Base-by-base conservation (phyloP, 2,113 vertebrate species). In the Saimiri boliviensis region DNA sequence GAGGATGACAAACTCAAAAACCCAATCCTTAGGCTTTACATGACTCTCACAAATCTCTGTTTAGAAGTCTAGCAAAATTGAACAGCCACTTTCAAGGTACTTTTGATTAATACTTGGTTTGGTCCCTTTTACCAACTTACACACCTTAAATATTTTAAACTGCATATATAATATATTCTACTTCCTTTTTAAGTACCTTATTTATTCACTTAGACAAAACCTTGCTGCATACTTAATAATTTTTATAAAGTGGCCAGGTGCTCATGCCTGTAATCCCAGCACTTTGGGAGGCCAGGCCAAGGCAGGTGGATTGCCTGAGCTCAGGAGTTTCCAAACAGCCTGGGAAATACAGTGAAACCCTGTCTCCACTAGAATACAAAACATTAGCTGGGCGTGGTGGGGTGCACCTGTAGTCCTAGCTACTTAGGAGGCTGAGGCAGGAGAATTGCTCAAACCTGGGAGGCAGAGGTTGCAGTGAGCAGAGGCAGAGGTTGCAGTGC, bases 161-260 rank as follows among this genome's bases (percentile, higher is more conserved):
- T 56, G n/a, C 27, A 35, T 89, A 58, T 82, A 56, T 93, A 37
- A 71, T 76, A 86, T 76, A 80, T 83, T 90, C 79, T 42, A 35
- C 94, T 92, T 91, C 60, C 81, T 93, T 94, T 95, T 85, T 58
- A 93, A 96, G 85, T 74, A 54, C 63, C 30, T 96, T 85, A 97
- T 94, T 96, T 96, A 92, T 87, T 56, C 71, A 47, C 45, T 90
- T 77, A 84, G 47, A 86, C 27, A 96, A 94, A 96, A 52, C 35
- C 54, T 87, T 96, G 68, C 76, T 92, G 63, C 95, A n/a, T 81
- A 52, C 70, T 87, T 95, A 81, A 79, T 71, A 92, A 94, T 83
- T 58, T 11, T 68, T 88, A 76, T 66, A 91, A 84, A 93, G 47
- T 40, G 16, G 49, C 49, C 49, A 17, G 49, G 49, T 3, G 49